Evolutionary conservation across 2,113 vertebrate species (phyloP), one percentile per base, ranked within the genome.

Genomic region (Sula dactylatra): DNA sequence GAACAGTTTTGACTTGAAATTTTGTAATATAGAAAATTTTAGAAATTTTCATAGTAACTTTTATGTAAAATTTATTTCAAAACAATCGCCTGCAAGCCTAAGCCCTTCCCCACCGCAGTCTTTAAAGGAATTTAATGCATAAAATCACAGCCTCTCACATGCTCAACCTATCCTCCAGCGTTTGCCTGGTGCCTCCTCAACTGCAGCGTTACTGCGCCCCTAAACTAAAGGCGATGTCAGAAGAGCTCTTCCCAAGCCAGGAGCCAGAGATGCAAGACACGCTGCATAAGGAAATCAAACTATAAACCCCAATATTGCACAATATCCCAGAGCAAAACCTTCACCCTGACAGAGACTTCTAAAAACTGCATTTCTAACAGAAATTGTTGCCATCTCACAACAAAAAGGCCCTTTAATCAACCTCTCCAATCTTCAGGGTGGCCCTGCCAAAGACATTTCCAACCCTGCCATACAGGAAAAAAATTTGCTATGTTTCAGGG

Each of bases 201-300:
- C 38, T 0, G 0, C 44, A 34, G 44, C 3, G 0, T 10, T 9
- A 6, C 29, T 11, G 24, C 2, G 3, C 7, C 29, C 40, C 59
- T 17, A 5, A n/a, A 25, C 13, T 5, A 8, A 22, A 54, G 25
- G 31, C 5, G 6, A 42, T 18, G 17, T 9, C 15, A 29, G 15
- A 61, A 45, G 49, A 71, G 56, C 52, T 47, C 36, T 49, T 66
- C 77, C 81, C 52, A 36, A 50, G 44, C 16, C 67, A 52, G 42
- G 4, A 78, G 59, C 34, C 77, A 70, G 71, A 66, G 44, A 7
- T 17, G 31, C 50, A 47, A 38, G 27, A 19, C 11, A 27, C 27
- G 5, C 2, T 3, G 54, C 52, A 8, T 26, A 73, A 73, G 1
- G 36, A 83, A 71, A 86, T 3, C 61, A 26, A 76, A 66, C n/a